Percentiles rank a stretch among this genome's conserved stretches.
Evolutionary conservation across 2,888 invertebrate species (phyloP).

Genomic region (Prostheceraeus crozeri): DNA sequence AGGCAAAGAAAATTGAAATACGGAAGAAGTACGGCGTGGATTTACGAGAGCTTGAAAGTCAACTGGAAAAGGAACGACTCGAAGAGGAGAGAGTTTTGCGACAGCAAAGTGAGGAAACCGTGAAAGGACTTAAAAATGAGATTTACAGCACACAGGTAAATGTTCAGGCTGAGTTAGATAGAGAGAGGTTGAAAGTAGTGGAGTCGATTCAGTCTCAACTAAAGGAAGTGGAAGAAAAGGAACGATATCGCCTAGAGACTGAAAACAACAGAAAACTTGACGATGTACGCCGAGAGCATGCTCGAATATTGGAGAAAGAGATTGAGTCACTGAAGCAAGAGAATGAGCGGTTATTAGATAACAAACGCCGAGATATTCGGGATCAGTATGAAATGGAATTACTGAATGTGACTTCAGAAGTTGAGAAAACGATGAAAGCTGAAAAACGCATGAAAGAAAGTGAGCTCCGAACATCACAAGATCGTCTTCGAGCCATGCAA

Average conservation of each 20-base stretch:
- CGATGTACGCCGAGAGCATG: background rate
- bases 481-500: slow-evolving; percentile 30
- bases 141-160: slow-evolving; percentile 46
- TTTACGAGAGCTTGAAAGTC: background rate
- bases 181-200: slow-evolving; percentile 24
- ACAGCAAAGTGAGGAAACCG: slow-evolving; percentile 46
- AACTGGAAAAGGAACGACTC: background rate
- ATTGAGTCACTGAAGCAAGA: slow-evolving; percentile 21
- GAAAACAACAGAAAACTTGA: slow-evolving; percentile 24
- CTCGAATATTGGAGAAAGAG: slow-evolving; percentile 18
- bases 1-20: background rate
- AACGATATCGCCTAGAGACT: slow-evolving; percentile 10
- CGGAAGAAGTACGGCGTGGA: background rate
- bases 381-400: slow-evolving; percentile 26
- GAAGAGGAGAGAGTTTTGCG: slow-evolving; percentile 41
- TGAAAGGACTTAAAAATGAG: slow-evolving; percentile 47
- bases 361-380: slow-evolving; percentile 19
- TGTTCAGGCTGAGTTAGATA: slow-evolving; percentile 10
- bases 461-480: slow-evolving; percentile 28
- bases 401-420: slow-evolving; percentile 5
- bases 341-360: background rate
- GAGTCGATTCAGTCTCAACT: slow-evolving; percentile 6
- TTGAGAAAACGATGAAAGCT: background rate
- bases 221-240: slow-evolving; percentile 13
- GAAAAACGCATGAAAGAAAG: slow-evolving; percentile 20